These are phyloP conservation scores for Drosophila sp. DNA, from an alignment of 1,140 invertebrate genomes.

Conservation along the genomic window DNA sequence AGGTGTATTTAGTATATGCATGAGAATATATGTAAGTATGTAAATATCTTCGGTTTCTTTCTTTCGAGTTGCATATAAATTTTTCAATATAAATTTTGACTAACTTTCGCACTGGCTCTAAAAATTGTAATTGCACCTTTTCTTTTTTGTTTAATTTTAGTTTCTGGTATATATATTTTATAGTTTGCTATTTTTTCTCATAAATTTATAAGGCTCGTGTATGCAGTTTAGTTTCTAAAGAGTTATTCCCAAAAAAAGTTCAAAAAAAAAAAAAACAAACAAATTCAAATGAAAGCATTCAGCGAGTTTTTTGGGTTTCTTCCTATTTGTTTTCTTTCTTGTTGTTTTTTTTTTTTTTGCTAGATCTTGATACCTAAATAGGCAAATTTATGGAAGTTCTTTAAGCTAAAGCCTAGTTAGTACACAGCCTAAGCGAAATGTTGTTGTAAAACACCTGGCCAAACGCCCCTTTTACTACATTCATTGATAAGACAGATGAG, in stretches of 20 bases:
- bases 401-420: not conserved
- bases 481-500: no score
- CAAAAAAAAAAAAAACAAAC: constrained; percentile 20
- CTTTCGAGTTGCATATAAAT: constrained; percentile 25
- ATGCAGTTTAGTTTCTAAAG: constrained; percentile 55
- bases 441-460: no score
- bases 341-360: not conserved
- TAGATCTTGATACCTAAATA: not conserved
- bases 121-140: constrained; percentile 75
- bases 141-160: constrained; percentile 33
- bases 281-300: constrained; percentile 13
- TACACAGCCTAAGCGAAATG: not conserved
- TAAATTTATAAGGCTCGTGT: constrained; percentile 69
- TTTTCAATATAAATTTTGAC: constrained; percentile 65
- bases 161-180: constrained; percentile 34
- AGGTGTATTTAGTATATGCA: not conserved
- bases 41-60: constrained; percentile 38
- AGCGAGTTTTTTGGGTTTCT: not conserved
- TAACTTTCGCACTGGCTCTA: constrained; percentile 59
- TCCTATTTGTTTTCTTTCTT: constrained; percentile 21
- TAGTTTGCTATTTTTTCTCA: constrained; percentile 47
- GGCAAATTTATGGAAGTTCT: not conserved
- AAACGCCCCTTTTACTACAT: no score
- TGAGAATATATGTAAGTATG: not conserved
- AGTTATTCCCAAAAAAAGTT: constrained; percentile 12